Conservation (phyloP, 2,888 invertebrate genomes). For the Baronia brevicornis region DNA sequence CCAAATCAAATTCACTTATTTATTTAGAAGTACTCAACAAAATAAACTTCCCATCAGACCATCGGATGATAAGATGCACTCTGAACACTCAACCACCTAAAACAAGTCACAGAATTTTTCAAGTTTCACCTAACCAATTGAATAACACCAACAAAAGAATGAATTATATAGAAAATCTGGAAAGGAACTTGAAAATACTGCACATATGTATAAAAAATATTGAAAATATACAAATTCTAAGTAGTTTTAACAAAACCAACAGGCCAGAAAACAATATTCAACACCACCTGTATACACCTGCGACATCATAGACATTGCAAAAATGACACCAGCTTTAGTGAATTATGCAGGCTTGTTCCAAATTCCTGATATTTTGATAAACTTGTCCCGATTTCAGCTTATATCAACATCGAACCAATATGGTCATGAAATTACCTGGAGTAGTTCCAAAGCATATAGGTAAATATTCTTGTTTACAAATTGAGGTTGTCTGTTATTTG, state of each 20-base stretch:
- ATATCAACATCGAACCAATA: no score
- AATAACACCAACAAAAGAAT: not conserved
- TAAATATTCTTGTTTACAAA: no score
- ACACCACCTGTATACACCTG: no score
- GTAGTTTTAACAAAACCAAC: not conserved
- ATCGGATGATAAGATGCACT: not conserved
- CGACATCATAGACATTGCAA: no score
- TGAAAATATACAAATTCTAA: no score
- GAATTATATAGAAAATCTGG: not conserved
- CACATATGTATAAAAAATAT: not conserved
- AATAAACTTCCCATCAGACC: not conserved
- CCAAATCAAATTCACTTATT: not conserved
- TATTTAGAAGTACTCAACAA: not conserved
- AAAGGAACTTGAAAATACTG: not conserved
- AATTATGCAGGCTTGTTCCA: no score
- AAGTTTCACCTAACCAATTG: not conserved
- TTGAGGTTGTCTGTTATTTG: no score
- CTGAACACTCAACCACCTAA: not conserved
- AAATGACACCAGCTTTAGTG: no score
- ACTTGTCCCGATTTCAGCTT: no score
- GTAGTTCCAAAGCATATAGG: no score
- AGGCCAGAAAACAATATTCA: not conserved
- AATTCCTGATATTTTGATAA: no score
- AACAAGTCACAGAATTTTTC: not conserved
- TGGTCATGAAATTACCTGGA: no score